Evolutionary conservation across 35 echinoderm and acorn worm genomes (phyloP).

Genomic region (Ophioderma brevispina): DNA sequence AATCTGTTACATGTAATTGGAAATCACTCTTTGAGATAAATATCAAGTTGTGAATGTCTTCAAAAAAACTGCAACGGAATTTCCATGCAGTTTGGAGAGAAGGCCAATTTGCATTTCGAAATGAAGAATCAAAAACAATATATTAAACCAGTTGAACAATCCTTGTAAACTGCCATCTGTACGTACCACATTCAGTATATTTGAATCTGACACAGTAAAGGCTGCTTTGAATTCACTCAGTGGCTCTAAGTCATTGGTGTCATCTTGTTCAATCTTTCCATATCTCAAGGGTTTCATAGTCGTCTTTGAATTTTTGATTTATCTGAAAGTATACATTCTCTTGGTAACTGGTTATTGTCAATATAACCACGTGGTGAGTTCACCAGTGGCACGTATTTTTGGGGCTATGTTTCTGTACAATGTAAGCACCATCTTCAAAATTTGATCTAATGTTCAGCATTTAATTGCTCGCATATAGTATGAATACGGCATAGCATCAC

Average conservation of each 20-base stretch:
- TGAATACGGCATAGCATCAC: neutral
- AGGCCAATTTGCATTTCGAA: neutral
- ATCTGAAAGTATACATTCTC: neutral
- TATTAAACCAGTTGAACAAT: neutral
- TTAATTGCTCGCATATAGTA: neutral
- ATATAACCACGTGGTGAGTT: neutral
- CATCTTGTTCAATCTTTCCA: neutral
- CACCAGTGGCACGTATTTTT: neutral
- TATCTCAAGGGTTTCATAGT: neutral
- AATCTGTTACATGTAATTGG: neutral
- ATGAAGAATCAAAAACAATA: neutral
- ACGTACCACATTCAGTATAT: neutral
- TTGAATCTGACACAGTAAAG: conserved; percentile 4
- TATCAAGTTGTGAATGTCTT: neutral
- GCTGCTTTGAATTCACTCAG: conserved; percentile 4
- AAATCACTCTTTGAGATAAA: neutral
- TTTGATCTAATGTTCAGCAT: neutral
- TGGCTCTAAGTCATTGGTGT: neutral
- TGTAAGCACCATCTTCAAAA: neutral
- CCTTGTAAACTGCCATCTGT: conserved; percentile 9
- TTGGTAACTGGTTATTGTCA: neutral
- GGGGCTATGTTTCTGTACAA: neutral
- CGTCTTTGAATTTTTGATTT: neutral
- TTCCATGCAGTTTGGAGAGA: neutral
- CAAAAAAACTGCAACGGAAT: neutral